These are phyloP conservation scores for Zaprionus camerounensis DNA, from an alignment of 1,140 invertebrate species.

Conservation along the genomic window DNA sequence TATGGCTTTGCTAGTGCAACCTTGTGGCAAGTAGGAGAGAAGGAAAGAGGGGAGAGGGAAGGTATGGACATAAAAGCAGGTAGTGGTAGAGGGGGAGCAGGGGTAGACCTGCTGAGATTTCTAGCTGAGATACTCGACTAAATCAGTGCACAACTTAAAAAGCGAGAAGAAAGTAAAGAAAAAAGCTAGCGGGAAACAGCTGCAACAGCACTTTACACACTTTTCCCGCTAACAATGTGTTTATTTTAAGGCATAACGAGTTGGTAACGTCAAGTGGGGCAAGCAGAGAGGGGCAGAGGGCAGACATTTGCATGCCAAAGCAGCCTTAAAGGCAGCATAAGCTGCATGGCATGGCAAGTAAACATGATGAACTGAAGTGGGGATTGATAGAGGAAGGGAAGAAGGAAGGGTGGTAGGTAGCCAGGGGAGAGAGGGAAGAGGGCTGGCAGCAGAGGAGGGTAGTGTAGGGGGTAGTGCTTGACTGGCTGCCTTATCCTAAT, in stretches of 20 bases:
- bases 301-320: conserved; percentile 57
- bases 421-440: neutral
- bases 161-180: neutral
- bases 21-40: conserved; percentile 9
- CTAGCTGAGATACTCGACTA: neutral
- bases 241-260: conserved; percentile 1
- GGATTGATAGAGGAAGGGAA: neutral
- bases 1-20: conserved; percentile 27
- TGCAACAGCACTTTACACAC: neutral
- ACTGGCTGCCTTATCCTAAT: conserved; percentile 47
- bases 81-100: neutral
- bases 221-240: conserved; percentile 12
- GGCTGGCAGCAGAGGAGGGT: conserved; percentile 22
- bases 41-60: neutral
- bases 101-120: neutral
- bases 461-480: conserved; percentile 18
- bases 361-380: conserved; percentile 9
- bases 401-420: neutral
- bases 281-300: neutral
- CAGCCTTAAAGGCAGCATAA: conserved; percentile 14
- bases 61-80: neutral
- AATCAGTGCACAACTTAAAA: neutral
- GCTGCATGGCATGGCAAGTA: conserved; percentile 11
- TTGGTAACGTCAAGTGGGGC: neutral
- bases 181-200: neutral